Base-by-base conservation (phyloP, 1,140 invertebrate genomes). In the Matsumurasca onukii region DNA sequence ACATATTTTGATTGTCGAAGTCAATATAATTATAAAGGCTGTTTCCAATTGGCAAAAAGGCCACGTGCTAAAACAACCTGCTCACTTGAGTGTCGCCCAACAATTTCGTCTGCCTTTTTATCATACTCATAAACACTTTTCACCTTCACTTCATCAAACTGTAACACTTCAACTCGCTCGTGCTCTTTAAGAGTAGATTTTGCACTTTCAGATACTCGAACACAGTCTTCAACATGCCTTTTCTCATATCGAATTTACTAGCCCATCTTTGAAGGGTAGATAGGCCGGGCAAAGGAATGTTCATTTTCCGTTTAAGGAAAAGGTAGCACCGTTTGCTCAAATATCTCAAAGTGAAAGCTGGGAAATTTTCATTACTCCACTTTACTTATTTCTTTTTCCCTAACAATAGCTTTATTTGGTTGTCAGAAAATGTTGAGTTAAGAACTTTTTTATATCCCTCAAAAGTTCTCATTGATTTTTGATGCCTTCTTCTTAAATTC, bases 311-410 rank as follows among this genome's bases (percentile, higher is more conserved):
- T 39, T 63, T 63, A 17, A 66, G 20, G 48, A 66, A 66, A 17
- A 51, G 31, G 20, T 15, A 66, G 63, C 63, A 66, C 39, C 29
- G 63, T 39, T 66, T 66, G 63, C 63, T 66, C n/a, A 66, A n/a
- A 49, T 66, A 66, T 34, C 63, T 66, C 48, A 66, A 29, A 45
- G 63, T 66, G 31, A 66, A 66, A n/a, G 63, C 63, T 49, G 63
- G 48, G 20, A 66, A 49, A 49, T 66, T 34, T 34, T 66, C 63
- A 66, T 39, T 34, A n/a, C 30, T 66, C 63, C 63, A 66, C 17
- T n/a, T 29, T n/a, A 66, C 27, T 20, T 34, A 17, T 34, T 34
- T 66, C 27, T 15, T 34, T 39, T 17, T 17, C n/a, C 31, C 27
- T 20, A 34, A 17, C 31, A 66, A 55, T 55, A 15, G 12, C 12